Base-by-base conservation (phyloP, 2,888 invertebrate species). In the Sarcophaga caerulescens region DNA sequence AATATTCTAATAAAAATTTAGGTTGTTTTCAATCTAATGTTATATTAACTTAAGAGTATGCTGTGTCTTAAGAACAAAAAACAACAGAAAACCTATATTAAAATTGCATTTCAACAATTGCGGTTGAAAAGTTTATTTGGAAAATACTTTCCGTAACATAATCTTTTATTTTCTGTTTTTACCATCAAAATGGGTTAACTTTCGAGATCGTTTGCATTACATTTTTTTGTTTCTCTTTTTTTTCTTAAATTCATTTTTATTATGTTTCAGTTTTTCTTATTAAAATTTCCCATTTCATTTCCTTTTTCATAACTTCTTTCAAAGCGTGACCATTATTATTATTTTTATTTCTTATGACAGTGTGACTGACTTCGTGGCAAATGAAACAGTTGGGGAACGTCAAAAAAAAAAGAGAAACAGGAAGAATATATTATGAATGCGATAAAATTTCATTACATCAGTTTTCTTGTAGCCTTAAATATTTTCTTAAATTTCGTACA, bases 401-500 rank as follows among this genome's bases (percentile, higher is more conserved):
- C 44, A 59, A 74, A 23, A 23, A 25, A 10, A 60, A 44, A 14
- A 44, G 0, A 62, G 47, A 68, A 68, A 60, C 6, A 25, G 35
- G 66, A 63, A 66, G 25, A 78, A 82, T 79, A 79, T 76, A 45
- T 74, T 84, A 81, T 84, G 81, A 81, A 78, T 78, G 81, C 84
- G 75, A 84, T 86, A 75, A 81, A 86, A 86, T 84, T 81, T 84
- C 84, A 84, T 86, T 83, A 84, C 78, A 79, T 78, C 74, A 25
- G 83, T 75, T 52, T 52, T 52, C 52, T 75, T 83, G 60, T 68
- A 60, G 69, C 63, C 68, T 81, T 84, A 84, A 74, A 86, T 57
- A 81, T 86, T 86, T 86, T 81, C 81, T 81, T 84, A 86, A 86
- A 78, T 86, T 84, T 35, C 35, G 6, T 35, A 35, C 6, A 0